Evolutionary conservation across 2,888 invertebrate species (phyloP).

Genomic region (Phoenoteleia sp.): DNA sequence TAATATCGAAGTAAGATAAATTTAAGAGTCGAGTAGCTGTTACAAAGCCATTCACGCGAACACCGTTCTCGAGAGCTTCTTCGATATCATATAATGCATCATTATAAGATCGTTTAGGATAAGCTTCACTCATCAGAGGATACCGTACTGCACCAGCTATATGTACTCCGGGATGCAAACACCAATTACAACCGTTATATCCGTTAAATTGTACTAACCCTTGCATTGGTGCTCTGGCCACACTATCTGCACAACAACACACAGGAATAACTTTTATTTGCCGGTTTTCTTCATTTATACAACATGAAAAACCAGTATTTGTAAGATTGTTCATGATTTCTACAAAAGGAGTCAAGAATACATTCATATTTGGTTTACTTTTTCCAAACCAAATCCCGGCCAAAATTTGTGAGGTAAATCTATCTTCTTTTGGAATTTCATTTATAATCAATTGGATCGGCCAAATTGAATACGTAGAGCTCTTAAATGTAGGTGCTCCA

Average conservation of each 20-base stretch:
- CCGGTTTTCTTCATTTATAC: conserved; percentile 11
- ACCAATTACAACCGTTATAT: conserved; percentile 59
- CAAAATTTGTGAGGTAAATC: conserved; percentile 1
- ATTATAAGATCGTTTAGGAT: not conserved
- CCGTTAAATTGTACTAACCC: conserved; percentile 65
- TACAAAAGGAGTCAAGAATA: conserved; percentile 22
- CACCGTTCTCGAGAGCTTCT: conserved; percentile 6
- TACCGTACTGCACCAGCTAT: conserved; percentile 16
- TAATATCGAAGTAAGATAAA: conserved; percentile 58
- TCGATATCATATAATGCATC: conserved; percentile 1
- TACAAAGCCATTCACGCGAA: conserved; percentile 44
- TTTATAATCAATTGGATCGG: conserved; percentile 22
- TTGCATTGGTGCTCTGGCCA: conserved; percentile 61
- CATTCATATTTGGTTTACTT: conserved; percentile 27
- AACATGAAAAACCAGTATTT: conserved; percentile 5
- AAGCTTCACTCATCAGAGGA: not conserved
- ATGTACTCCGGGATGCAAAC: conserved; percentile 54
- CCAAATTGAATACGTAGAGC: conserved; percentile 29
- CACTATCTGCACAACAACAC: conserved; percentile 57
- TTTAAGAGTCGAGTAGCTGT: conserved; percentile 36
- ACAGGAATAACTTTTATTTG: conserved; percentile 38
- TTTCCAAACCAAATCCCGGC: conserved; percentile 30
- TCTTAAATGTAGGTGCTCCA: no score
- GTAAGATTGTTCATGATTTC: conserved; percentile 16
- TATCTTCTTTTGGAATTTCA: conserved; percentile 14